Base-by-base conservation (phyloP, 2,888 invertebrate genomes). In the Fragum whitleyi region DNA sequence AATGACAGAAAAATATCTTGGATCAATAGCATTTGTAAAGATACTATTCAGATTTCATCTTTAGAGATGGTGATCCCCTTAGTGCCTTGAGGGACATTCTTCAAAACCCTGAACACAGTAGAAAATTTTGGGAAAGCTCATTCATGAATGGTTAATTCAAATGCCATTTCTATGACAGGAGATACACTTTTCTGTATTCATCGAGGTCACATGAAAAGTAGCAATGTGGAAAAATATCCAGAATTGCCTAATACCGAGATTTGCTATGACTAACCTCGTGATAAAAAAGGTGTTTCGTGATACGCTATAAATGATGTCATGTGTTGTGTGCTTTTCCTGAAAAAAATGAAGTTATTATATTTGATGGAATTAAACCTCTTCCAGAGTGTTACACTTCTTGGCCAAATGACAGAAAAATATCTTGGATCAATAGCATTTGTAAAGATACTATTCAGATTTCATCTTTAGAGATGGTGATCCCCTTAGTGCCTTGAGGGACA, bases 81-180 rank as follows among this genome's bases (percentile, higher is more conserved):
- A 39, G 47, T 28, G 42, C 55, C 7, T 21, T 77, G 21, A 36
- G 75, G 26, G 53, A 83, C 29, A 42, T 73, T 42, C 53, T 78
- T 42, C 42, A 23, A 29, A 47, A 83, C 55, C 57, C 75, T 39
- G 59, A 77, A 7, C 71, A 83, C 71, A 23, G 42, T 23, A 74
- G 70, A 36, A 79, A 74, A 42, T 79, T 74, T 51, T 79, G n/a
- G n/a, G n/a, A n/a, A 0, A 51, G 28, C 6, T 51, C 19, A 19
- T 32, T 36, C 21, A 39, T 39, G 39, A 36, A 47, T 72, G 72
- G 61, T 36, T 21, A 39, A 59, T 72, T 72, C n/a, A 72, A 59
- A 21, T 72, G 71, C 39, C 59, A 72, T 72, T 59, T 72, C 59
- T 72, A 59, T 59, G 19, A 57, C n/a, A n/a, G n/a, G n/a, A n/a